These are phyloP conservation scores for Dolichopus griseipennis DNA, from an alignment of 2,888 invertebrate species.

Conservation along the genomic window DNA sequence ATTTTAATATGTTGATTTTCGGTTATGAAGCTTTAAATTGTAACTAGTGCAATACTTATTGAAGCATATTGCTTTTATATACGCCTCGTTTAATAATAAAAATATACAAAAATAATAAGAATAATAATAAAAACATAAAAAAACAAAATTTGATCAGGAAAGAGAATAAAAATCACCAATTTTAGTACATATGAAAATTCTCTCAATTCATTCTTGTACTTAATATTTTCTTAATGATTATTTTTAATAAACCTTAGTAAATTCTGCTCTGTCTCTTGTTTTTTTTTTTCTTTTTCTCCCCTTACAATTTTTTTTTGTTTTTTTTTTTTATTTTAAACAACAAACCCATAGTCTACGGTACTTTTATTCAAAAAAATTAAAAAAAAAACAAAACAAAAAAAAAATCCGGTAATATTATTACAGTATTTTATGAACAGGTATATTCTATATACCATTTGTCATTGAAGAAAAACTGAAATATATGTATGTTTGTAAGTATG, in stretches of 20 bases:
- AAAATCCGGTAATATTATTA: not conserved
- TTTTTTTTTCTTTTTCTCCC: not conserved
- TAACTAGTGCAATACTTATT: slow-evolving; percentile 6
- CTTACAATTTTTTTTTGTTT: not conserved
- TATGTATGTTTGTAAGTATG: too few species aligned
- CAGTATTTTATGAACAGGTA: not conserved
- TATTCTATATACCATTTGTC: not conserved
- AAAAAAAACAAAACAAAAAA: not conserved
- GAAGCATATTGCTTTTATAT: slow-evolving; percentile 3
- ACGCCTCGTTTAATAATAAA: not conserved
- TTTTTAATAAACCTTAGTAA: too few species aligned
- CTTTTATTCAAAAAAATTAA: not conserved
- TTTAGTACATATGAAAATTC: not conserved
- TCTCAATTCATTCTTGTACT: not conserved
- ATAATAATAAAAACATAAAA: too few species aligned
- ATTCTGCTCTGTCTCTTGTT: not conserved
- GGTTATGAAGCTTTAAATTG: not conserved
- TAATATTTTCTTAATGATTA: too few species aligned
- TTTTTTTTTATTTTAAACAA: not conserved
- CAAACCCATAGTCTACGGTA: not conserved
- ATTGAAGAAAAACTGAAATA: not conserved
- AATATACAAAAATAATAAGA: not conserved
- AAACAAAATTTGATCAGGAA: not conserved
- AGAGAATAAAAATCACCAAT: not conserved
- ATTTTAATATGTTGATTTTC: not conserved